Conservation (phyloP, 2,113 vertebrate genomes). For the Amia ocellicauda region DNA sequence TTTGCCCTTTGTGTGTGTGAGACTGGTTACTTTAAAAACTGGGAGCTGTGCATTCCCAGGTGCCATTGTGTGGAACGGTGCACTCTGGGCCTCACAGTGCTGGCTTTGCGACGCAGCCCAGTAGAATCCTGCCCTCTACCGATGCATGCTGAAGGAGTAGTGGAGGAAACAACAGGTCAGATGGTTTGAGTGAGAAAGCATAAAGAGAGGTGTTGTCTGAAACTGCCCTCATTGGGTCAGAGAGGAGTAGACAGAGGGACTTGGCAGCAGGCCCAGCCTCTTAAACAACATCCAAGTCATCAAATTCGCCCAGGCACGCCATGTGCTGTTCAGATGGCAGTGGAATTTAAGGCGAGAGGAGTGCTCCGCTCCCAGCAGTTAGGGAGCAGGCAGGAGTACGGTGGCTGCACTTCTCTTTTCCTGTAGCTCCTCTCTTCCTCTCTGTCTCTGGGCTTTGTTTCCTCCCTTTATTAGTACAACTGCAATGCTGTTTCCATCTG, state of each 20-base stretch:
- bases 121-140: background rate
- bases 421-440: slow-evolving; percentile 17
- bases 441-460: slow-evolving; percentile 17
- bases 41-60: background rate
- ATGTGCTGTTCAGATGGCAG: slow-evolving; percentile 79
- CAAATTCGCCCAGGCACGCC: slow-evolving; percentile 77
- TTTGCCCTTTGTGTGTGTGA: too few species aligned
- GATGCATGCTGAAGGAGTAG: too few species aligned
- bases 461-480: slow-evolving; percentile 3
- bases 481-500: background rate
- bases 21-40: background rate
- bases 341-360: slow-evolving; percentile 74
- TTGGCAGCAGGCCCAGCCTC: slow-evolving; percentile 68
- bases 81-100: background rate
- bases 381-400: slow-evolving; percentile 23
- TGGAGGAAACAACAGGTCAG: slow-evolving; percentile 6
- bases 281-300: slow-evolving; percentile 65
- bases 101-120: background rate
- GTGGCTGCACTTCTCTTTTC: background rate
- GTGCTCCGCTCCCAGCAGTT: slow-evolving; percentile 44
- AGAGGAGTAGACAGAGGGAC: slow-evolving; percentile 54
- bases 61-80: background rate
- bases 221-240: slow-evolving; percentile 64
- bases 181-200: background rate
- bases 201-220: slow-evolving; percentile 51